Percentiles rank a stretch among this genome's conserved stretches.
phyloP scores from a whole-genome alignment of 2,797 vertebrate genomes.

The Pangasius macronema region DNA sequence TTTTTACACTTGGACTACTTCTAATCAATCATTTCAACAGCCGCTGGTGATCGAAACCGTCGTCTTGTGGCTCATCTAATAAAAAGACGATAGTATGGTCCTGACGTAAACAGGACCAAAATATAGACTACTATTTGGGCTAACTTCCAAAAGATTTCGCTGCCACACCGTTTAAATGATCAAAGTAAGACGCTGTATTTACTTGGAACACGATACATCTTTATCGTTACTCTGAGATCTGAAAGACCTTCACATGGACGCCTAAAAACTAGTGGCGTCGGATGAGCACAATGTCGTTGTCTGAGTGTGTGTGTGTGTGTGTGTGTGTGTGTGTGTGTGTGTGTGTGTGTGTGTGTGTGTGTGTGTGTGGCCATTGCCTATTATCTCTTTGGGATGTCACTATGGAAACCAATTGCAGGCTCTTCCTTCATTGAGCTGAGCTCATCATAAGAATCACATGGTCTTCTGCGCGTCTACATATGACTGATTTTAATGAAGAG shows the following conservation, averaged over 20 bases:
- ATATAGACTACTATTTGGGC: background rate
- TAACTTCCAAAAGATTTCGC: background rate
- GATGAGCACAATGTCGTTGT: background rate
- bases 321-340: constrained; percentile 2
- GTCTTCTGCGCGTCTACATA: constrained; percentile 33
- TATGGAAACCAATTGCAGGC: constrained; percentile 60
- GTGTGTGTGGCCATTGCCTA: constrained; percentile 41
- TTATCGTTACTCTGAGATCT: background rate
- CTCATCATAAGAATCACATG: constrained; percentile 51
- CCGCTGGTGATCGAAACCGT: background rate
- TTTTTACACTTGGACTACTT: background rate
- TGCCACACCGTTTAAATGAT: background rate
- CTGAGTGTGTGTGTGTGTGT: constrained; percentile 17
- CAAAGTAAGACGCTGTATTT: background rate
- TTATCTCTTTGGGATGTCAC: constrained; percentile 58
- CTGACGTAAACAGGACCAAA: background rate
- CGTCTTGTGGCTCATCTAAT: background rate
- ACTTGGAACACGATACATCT: background rate
- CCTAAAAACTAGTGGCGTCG: constrained; percentile 7
- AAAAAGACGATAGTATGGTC: background rate
- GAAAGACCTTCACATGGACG: background rate
- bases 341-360: constrained; percentile 18
- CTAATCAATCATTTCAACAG: background rate
- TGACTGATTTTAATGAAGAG: constrained; percentile 45
- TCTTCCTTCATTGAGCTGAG: constrained; percentile 50